phyloP scores from a whole-genome alignment of 1,140 invertebrate genomes.

The Colletes gigas region DNA sequence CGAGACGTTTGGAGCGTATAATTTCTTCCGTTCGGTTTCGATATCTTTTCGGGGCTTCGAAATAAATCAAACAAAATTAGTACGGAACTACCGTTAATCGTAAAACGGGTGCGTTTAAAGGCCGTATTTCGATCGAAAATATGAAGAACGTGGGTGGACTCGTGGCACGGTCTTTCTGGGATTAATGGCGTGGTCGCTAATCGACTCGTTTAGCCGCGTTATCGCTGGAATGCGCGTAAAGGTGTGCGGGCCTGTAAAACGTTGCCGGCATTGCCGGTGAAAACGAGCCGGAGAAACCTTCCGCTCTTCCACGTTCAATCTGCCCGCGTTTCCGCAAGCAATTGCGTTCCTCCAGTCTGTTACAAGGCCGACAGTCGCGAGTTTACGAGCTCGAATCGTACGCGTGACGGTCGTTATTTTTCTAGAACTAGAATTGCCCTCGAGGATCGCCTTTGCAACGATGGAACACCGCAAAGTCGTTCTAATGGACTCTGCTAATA shows the following conservation, averaged over 20 bases:
- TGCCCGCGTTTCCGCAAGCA: slow-evolving; percentile 27
- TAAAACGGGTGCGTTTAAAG: no score
- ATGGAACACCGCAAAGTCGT: not conserved
- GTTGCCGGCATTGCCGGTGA: slow-evolving; percentile 35
- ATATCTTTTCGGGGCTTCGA: no score
- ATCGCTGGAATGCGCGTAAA: slow-evolving; percentile 60
- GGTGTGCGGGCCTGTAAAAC: slow-evolving; percentile 26
- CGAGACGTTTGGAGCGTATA: not conserved
- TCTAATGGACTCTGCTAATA: not conserved
- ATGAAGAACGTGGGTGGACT: no score
- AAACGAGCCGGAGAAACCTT: slow-evolving; percentile 66
- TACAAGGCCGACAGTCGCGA: not conserved
- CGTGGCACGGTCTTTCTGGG: no score
- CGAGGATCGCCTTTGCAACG: not conserved
- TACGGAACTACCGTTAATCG: no score
- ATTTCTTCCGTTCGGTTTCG: no score
- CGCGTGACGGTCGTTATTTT: not conserved
- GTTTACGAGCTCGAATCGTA: not conserved
- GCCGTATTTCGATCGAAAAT: no score
- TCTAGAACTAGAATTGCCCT: not conserved
- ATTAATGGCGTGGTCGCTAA: slow-evolving; percentile 47
- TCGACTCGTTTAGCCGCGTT: slow-evolving; percentile 43
- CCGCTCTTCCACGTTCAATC: slow-evolving; percentile 46
- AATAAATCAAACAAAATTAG: no score
- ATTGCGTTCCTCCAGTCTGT: not conserved